Conservation (phyloP, 2,113 vertebrate genomes). For the Silurus asotus region DNA sequence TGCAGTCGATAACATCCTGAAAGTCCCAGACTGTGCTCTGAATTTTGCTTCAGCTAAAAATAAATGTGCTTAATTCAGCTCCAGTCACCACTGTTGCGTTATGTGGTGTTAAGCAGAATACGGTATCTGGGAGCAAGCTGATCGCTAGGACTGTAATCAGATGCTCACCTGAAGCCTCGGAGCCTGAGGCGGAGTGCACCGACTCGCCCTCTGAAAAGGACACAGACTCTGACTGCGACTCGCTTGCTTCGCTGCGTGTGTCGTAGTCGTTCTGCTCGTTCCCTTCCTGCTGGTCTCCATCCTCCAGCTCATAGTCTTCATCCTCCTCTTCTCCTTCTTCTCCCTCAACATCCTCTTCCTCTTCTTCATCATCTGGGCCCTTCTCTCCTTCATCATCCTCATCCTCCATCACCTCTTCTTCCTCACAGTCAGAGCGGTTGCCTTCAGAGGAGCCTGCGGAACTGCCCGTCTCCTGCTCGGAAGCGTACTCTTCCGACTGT, state of each 20-base stretch:
- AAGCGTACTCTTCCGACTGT: constrained; percentile 88
- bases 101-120: neutral
- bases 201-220: constrained; percentile 93
- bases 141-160: neutral
- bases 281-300: constrained; percentile 80
- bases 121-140: neutral
- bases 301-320: constrained; percentile 84
- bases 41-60: neutral
- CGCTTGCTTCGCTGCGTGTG: constrained; percentile 93
- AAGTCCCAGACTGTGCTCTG: neutral
- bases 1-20: neutral
- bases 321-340: constrained; percentile 80
- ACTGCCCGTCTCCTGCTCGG: constrained; percentile 85
- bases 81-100: neutral
- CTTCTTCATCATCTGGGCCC: constrained; percentile 62
- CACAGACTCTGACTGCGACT: constrained; percentile 91
- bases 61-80: neutral
- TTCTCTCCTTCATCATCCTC: constrained; percentile 66
- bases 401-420: constrained; percentile 71
- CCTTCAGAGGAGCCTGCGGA: constrained; percentile 83
- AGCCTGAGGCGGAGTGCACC: constrained; percentile 85
- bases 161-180: constrained; percentile 87
- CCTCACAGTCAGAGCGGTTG: constrained; percentile 74
- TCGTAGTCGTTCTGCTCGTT: constrained; percentile 86
- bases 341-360: constrained; percentile 75